These are phyloP conservation scores for Drosophila niveifrons DNA, from an alignment of 2,888 invertebrate genomes.

Conservation along the genomic window DNA sequence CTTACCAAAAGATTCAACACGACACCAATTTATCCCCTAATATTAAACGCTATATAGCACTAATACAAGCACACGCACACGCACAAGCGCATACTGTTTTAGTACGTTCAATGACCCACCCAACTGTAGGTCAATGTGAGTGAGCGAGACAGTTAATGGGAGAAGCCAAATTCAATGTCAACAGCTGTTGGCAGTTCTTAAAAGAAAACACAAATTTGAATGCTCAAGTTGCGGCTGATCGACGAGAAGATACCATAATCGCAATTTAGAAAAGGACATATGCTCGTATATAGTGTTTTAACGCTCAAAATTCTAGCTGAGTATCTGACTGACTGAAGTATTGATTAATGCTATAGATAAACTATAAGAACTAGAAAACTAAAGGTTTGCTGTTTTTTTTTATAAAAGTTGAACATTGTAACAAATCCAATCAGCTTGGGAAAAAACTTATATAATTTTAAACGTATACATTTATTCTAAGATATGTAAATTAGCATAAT, in stretches of 20 bases:
- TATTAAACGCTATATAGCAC: conserved; percentile 26
- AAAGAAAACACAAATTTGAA: conserved; percentile 27
- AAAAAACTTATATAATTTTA: too few species aligned
- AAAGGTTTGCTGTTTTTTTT: too few species aligned
- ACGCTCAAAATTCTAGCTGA: too few species aligned
- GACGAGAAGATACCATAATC: background rate
- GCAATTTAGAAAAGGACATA: too few species aligned
- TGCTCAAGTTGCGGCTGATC: background rate
- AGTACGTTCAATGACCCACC: conserved; percentile 40
- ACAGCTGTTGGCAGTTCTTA: conserved; percentile 72
- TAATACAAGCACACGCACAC: conserved; percentile 7
- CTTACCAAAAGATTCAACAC: conserved; percentile 78
- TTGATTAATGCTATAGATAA: too few species aligned
- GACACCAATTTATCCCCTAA: conserved; percentile 38
- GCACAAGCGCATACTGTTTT: conserved; percentile 16
- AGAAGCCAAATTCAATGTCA: conserved; percentile 70
- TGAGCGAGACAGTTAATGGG: conserved; percentile 12
- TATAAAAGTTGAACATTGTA: too few species aligned
- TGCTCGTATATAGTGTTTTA: too few species aligned
- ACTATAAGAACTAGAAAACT: too few species aligned
- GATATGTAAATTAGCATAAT: too few species aligned
- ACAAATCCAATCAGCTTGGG: too few species aligned
- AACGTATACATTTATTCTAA: too few species aligned
- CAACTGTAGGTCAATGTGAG: background rate
- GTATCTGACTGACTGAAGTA: too few species aligned